phyloP scores from a whole-genome alignment of 2,797 vertebrate genomes.

The Gastrophryne carolinensis region DNA sequence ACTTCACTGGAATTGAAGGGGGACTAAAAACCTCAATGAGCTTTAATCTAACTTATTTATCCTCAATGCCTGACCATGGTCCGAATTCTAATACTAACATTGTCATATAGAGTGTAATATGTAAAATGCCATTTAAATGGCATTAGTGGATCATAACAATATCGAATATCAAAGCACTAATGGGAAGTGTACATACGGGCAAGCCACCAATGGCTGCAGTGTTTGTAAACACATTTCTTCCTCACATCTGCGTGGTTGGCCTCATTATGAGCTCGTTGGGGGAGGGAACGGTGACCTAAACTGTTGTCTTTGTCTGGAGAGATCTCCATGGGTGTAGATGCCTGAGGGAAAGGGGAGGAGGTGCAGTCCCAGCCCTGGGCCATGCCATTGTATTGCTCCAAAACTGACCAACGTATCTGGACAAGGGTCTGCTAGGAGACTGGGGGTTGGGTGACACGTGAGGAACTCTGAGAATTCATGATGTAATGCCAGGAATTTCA shows the following conservation, averaged over 20 bases:
- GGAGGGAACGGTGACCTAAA: constrained; percentile 6
- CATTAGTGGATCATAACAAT: not conserved
- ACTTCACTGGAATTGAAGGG: too few relatives aligned
- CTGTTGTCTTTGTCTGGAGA: constrained; percentile 30
- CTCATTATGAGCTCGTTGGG: constrained; percentile 24
- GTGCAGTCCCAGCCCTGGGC: not conserved
- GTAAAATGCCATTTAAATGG: too few relatives aligned
- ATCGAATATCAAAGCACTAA: not conserved
- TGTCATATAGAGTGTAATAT: too few relatives aligned
- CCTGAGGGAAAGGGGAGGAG: constrained; percentile 16
- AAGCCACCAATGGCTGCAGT: not conserved
- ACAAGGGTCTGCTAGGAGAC: not conserved
- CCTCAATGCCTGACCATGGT: too few relatives aligned
- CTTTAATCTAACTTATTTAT: too few relatives aligned
- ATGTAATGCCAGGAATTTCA: constrained; percentile 40
- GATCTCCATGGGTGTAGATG: constrained; percentile 27
- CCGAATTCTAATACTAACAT: too few relatives aligned
- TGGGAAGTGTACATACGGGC: not conserved
- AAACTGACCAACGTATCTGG: constrained; percentile 4
- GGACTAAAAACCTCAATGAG: too few relatives aligned
- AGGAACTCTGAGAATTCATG: constrained; percentile 25
- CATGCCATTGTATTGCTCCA: constrained; percentile 15
- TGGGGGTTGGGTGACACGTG: constrained; percentile 16
- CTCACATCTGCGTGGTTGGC: not conserved
- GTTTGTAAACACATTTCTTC: constrained; percentile 48